A percentile compares a stretch with the other conserved stretches of the same genome.
Conservation (phyloP, 2,888 invertebrate genomes). For the Clepsis dumicolana region DNA sequence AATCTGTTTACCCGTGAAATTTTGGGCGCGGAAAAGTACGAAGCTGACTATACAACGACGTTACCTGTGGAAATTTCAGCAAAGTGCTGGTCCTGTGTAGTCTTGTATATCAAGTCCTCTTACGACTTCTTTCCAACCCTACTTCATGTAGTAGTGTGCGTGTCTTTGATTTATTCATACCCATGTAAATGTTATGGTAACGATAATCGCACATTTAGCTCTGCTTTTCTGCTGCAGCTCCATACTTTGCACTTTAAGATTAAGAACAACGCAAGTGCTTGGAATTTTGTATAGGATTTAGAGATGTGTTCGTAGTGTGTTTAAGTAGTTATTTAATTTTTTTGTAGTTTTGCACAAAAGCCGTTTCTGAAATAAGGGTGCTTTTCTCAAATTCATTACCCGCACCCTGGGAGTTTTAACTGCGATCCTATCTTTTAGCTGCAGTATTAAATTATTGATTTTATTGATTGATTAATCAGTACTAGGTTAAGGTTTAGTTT, state of each 20-base stretch:
- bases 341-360: neutral
- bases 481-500: neutral
- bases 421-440: constrained; percentile 20
- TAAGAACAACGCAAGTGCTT: neutral
- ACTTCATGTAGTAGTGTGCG: constrained; percentile 31
- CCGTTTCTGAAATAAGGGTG: constrained; percentile 46
- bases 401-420: constrained; percentile 54
- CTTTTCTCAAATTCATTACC: constrained; percentile 63
- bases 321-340: neutral
- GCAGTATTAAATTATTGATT: constrained; percentile 5
- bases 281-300: neutral
- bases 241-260: neutral
- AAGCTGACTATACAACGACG: too few species aligned
- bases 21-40: too few species aligned
- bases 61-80: neutral
- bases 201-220: constrained; percentile 58
- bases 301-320: neutral
- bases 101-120: neutral
- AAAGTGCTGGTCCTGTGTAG: neutral
- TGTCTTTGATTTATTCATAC: constrained; percentile 64
- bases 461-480: neutral
- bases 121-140: neutral
- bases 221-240: constrained; percentile 49
- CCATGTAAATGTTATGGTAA: constrained; percentile 60
- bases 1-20: too few species aligned